Evolutionary conservation across 2,888 invertebrate genomes (phyloP), one percentile per base, ranked within the genome.

Genomic region (Pycnomerus fuliginosus): DNA sequence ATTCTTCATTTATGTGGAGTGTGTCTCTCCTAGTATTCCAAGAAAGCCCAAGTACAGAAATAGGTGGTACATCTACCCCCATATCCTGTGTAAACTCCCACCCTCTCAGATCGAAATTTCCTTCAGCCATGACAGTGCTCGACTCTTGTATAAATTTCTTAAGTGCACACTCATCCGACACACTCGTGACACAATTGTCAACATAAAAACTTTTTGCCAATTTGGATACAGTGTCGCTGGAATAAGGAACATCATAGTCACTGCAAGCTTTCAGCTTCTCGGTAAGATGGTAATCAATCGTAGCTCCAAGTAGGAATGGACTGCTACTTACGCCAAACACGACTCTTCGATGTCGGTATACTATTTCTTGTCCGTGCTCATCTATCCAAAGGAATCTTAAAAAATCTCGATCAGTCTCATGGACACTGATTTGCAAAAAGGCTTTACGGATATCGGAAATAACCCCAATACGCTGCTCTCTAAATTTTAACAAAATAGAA

Each of bases 171-270:
- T 20, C 20, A 4, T 5, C 20, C 4, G 20, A 5, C 8, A 20
- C 20, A 8, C 20, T 20, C 20, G 20, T 8, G 5, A 20, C 5
- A 8, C 20, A 20, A 20, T 20, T 20, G 8, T 20, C 20, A 4
- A 20, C 20, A 8, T 20, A 20, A 5, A 20, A 20, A 5, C 20
- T 8, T 5, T 4, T 20, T 20, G 8, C 8, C 20, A 20, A 8
- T 8, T 20, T 20, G 5, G 20, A 5, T 8, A 20, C 20, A 20
- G 20, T n/a, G n/a, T n/a, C n/a, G n/a, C n/a, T n/a, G n/a, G n/a
- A n/a, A n/a, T n/a, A n/a, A n/a, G n/a, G 59, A 3, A 38, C 53
- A 16, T 22, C 45, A 20, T 58, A 39, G 32, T 57, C 46, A 15
- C 49, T 51, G 23, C 61, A 20, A 5, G 5, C 20, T 8, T 20